phyloP scores from a whole-genome alignment of 2,113 vertebrate genomes.

The Cyprinodon variegatus region DNA sequence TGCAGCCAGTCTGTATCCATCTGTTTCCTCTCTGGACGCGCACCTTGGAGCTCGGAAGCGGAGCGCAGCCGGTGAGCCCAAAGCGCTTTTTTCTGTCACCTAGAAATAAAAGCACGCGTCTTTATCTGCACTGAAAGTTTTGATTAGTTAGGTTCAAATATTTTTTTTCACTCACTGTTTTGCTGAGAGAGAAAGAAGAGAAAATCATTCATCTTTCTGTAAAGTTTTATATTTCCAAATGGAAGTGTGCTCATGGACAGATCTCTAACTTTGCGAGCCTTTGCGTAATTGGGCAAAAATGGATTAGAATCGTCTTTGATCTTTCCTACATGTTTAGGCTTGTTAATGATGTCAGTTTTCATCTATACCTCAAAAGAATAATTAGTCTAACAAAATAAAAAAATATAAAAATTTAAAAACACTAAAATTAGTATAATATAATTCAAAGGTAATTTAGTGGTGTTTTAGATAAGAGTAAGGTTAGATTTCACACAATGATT shows the following conservation, averaged over 20 bases:
- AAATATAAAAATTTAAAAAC: neutral
- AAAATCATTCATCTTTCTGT: neutral
- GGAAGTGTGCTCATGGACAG: neutral
- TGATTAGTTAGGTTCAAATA: constrained; percentile 9
- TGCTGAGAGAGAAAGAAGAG: neutral
- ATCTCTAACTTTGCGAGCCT: neutral
- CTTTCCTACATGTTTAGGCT: neutral
- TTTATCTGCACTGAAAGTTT: constrained; percentile 37
- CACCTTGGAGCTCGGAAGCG: constrained; percentile 53
- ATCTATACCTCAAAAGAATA: neutral
- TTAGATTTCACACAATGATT: neutral
- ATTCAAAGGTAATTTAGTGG: neutral
- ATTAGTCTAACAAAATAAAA: neutral
- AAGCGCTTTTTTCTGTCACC: neutral
- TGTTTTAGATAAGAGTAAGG: neutral
- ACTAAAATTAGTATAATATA: neutral
- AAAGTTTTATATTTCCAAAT: constrained; percentile 32
- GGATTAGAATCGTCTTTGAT: neutral
- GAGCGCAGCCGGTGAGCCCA: constrained; percentile 68
- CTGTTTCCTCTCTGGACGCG: constrained; percentile 54
- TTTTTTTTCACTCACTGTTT: neutral
- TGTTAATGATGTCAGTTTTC: neutral
- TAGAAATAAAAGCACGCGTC: neutral
- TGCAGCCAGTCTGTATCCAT: constrained; percentile 51
- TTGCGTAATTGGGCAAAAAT: constrained; percentile 54